Evolutionary conservation across 2,797 vertebrate species (phyloP).

Genomic region (Melanotaenia trifasciata): DNA sequence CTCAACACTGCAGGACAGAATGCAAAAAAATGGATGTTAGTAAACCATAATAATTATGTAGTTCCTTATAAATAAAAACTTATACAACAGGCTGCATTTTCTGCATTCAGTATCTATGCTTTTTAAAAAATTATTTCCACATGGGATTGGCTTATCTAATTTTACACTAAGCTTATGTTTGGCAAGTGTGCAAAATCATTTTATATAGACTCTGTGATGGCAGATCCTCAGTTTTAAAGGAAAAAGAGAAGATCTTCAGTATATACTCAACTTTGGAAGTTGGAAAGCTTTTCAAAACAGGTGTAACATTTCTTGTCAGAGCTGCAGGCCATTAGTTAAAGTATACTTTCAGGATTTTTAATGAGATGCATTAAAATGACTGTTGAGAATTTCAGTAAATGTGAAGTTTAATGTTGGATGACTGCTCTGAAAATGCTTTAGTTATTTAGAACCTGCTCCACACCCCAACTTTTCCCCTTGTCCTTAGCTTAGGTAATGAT

Average conservation of each 20-base stretch:
- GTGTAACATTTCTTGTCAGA: neutral
- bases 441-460: conserved; percentile 16
- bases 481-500: neutral
- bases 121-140: neutral
- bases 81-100: neutral
- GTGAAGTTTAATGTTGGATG: neutral
- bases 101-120: neutral
- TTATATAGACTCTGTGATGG: neutral
- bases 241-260: neutral
- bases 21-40: too few relatives aligned
- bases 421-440: neutral
- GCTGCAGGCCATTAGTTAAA: neutral
- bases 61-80: neutral
- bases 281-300: neutral
- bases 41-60: neutral
- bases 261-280: neutral
- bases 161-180: neutral
- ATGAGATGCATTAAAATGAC: neutral
- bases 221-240: neutral
- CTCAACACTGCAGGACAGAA: neutral
- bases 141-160: neutral
- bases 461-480: neutral
- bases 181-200: neutral
- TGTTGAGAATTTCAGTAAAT: neutral
- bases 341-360: neutral